Evolutionary conservation across 1,140 invertebrate genomes (phyloP).

Genomic region (Listronotus bonariensis): DNA sequence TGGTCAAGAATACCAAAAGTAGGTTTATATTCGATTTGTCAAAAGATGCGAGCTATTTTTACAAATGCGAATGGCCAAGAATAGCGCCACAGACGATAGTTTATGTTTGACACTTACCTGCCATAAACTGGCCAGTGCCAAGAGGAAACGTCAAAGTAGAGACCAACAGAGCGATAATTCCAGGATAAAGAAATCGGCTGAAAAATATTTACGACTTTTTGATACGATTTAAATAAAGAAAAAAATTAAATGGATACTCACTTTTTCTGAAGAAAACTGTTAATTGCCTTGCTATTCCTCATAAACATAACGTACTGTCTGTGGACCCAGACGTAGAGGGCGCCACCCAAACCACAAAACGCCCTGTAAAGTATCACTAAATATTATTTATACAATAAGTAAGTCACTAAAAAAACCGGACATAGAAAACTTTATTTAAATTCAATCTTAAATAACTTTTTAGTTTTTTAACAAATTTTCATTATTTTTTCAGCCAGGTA

Average conservation of each 20-base stretch:
- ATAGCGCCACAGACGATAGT: no score
- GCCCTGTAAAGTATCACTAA: constrained; percentile 71
- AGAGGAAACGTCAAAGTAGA: constrained; percentile 85
- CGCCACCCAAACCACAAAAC: constrained; percentile 87
- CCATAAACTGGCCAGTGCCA: constrained; percentile 86
- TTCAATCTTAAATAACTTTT: no score
- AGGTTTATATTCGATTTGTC: no score
- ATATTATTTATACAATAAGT: no score
- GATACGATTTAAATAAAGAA: constrained; percentile 21
- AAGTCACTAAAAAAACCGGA: no score
- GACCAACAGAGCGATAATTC: constrained; percentile 79
- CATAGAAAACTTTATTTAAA: no score
- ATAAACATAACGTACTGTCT: constrained; percentile 93
- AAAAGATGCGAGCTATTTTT: no score
- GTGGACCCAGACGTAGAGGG: constrained; percentile 92
- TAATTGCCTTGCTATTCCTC: constrained; percentile 90
- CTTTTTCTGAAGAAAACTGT: constrained; percentile 95
- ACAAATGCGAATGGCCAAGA: no score
- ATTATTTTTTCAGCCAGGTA: no score
- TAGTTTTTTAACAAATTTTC: no score
- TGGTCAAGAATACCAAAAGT: no score
- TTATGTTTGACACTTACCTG: constrained; percentile 58
- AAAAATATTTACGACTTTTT: constrained; percentile 46
- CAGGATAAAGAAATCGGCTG: constrained; percentile 90
- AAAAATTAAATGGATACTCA: constrained; percentile 59